Percentiles rank a stretch among this genome's conserved stretches.
Evolutionary conservation across 2,888 invertebrate genomes (phyloP).

Genomic region (Atrina japonica): DNA sequence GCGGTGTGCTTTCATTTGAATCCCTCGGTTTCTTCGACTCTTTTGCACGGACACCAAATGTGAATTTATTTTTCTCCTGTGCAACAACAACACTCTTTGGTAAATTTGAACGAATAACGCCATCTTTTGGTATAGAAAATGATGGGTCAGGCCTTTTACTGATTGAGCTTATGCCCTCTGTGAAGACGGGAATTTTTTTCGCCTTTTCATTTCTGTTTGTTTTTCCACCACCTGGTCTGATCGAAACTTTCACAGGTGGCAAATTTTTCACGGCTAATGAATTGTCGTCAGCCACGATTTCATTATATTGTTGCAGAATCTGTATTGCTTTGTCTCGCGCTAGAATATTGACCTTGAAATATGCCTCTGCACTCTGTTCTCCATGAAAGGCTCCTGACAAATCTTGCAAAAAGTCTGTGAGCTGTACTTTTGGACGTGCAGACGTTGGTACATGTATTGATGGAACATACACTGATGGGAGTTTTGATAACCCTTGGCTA

Average conservation of each 20-base stretch:
- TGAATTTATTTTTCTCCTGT: constrained; percentile 57
- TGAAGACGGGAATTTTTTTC: constrained; percentile 57
- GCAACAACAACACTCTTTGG: constrained; percentile 60
- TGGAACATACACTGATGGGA: constrained; percentile 14
- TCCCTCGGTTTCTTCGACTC: constrained; percentile 20
- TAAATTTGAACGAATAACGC: constrained; percentile 60
- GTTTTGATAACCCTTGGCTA: neutral
- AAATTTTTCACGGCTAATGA: constrained; percentile 52
- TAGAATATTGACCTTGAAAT: constrained; percentile 22
- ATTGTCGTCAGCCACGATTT: constrained; percentile 47
- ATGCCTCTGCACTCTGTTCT: constrained; percentile 3
- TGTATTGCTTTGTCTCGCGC: constrained; percentile 42
- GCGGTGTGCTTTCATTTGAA: neutral
- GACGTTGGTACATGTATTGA: constrained; percentile 9
- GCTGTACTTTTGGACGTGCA: neutral
- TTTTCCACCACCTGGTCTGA: constrained; percentile 31
- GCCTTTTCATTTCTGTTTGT: constrained; percentile 44
- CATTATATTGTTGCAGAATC: constrained; percentile 55
- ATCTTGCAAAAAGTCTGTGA: constrained; percentile 12
- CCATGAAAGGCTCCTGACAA: neutral
- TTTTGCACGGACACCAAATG: constrained; percentile 50
- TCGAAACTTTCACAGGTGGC: constrained; percentile 55
- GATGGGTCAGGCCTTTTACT: constrained; percentile 55
- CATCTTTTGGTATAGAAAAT: constrained; percentile 53
- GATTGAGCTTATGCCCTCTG: constrained; percentile 64